Conservation (phyloP, 2,113 vertebrate species). For the Nycticryphes semicollaris region DNA sequence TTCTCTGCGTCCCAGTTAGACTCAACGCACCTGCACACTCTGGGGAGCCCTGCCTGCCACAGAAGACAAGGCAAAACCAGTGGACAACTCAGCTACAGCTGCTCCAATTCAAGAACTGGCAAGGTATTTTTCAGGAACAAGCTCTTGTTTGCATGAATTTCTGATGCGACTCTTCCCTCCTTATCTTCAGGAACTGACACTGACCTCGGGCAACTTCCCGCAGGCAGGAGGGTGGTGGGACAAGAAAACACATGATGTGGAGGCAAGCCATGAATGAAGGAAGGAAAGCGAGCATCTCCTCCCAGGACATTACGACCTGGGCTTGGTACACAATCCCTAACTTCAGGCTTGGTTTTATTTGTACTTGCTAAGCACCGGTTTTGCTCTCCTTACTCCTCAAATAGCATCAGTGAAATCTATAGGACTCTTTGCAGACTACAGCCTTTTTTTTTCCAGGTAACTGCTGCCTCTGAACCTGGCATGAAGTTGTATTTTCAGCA, state of each 20-base stretch:
- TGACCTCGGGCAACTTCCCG: accelerated
- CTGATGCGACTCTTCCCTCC: background rate
- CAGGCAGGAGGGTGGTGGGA: background rate
- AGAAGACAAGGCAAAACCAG: background rate
- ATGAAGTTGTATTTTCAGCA: background rate
- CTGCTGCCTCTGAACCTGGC: background rate
- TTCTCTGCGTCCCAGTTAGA: background rate
- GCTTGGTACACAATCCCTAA: background rate
- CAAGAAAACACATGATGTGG: accelerated
- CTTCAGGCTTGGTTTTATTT: background rate
- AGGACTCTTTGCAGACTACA: background rate
- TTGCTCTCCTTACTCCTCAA: background rate
- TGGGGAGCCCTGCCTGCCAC: background rate
- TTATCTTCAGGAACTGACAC: background rate
- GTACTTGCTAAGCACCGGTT: background rate
- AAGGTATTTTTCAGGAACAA: background rate
- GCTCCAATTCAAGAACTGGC: background rate
- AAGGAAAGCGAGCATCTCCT: background rate
- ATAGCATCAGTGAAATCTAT: background rate
- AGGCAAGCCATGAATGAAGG: background rate
- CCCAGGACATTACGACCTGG: background rate
- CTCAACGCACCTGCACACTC: accelerated
- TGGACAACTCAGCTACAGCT: accelerated
- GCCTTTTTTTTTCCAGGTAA: background rate
- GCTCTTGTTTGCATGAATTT: background rate